Evolutionary conservation across 2,888 invertebrate genomes (phyloP).

Genomic region (Epistrophella euchroma): DNA sequence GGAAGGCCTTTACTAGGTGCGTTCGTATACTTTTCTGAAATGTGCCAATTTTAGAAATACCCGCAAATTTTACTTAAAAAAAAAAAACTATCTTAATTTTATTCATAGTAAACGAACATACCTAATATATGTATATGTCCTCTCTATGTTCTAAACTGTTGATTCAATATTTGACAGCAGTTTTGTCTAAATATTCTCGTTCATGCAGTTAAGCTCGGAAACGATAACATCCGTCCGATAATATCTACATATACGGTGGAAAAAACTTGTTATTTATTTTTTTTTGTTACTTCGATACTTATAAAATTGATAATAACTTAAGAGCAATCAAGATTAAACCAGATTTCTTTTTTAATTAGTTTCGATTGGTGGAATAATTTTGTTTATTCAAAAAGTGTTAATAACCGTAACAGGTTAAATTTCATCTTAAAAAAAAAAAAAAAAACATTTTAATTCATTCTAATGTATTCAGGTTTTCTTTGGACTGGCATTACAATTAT

Average conservation of each 20-base stretch:
- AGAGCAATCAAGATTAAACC: conserved; percentile 8
- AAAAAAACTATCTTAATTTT: too few species aligned
- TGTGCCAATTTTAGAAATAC: too few species aligned
- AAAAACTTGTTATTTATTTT: not conserved
- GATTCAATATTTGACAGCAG: too few species aligned
- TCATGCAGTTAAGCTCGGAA: not conserved
- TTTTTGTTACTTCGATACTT: not conserved
- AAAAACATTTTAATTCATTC: conserved; percentile 23
- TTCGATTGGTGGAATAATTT: not conserved
- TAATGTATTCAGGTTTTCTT: conserved; percentile 21
- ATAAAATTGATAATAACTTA: conserved; percentile 4
- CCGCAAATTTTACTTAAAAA: too few species aligned
- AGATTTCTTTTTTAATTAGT: conserved; percentile 10
- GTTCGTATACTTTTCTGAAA: too few species aligned
- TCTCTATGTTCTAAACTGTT: too few species aligned
- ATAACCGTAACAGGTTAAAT: conserved; percentile 45
- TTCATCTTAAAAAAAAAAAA: not conserved
- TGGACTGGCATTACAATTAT: conserved; percentile 9
- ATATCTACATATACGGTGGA: not conserved
- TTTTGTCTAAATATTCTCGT: not conserved
- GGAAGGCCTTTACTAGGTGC: too few species aligned
- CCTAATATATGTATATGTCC: too few species aligned
- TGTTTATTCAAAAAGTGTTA: conserved; percentile 33
- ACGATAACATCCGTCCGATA: not conserved
- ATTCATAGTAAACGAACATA: too few species aligned